Conservation (phyloP, 2,888 invertebrate species). For the Danaus chrysippus region DNA sequence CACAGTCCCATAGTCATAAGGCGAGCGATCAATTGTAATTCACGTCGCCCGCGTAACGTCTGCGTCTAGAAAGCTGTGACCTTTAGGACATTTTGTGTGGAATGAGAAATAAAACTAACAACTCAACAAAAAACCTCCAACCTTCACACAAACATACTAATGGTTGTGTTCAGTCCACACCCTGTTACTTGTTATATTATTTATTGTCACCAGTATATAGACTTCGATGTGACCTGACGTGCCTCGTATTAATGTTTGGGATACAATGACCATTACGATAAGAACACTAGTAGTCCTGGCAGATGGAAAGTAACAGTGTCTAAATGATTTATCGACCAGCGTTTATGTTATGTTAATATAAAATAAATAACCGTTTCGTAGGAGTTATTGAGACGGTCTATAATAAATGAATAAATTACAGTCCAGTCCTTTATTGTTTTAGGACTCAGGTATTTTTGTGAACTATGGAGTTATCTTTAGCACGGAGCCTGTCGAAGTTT, state of each 20-base stretch:
- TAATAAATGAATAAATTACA: too few species aligned
- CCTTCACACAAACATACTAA: conserved; percentile 8
- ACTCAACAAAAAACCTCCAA: conserved; percentile 13
- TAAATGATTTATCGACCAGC: too few species aligned
- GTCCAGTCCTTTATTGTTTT: too few species aligned
- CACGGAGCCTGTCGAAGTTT: too few species aligned
- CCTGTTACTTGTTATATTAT: too few species aligned
- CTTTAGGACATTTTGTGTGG: conserved; percentile 28
- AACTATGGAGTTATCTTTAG: too few species aligned
- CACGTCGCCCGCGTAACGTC: conserved; percentile 22
- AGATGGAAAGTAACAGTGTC: too few species aligned
- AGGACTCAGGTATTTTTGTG: too few species aligned
- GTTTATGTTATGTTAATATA: too few species aligned
- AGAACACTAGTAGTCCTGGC: too few species aligned
- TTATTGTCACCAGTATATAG: neutral
- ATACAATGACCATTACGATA: neutral
- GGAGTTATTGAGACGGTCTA: too few species aligned
- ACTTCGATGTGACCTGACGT: neutral
- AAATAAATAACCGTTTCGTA: too few species aligned
- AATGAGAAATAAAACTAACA: conserved; percentile 30
- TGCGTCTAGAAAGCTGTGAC: conserved; percentile 29
- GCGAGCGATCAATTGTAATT: conserved; percentile 15
- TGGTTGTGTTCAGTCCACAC: conserved; percentile 6
- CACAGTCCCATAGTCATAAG: conserved; percentile 5
- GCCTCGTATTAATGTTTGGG: conserved; percentile 12